Conservation (phyloP, 2,888 invertebrate species). For the Stenichneumon culpator region DNA sequence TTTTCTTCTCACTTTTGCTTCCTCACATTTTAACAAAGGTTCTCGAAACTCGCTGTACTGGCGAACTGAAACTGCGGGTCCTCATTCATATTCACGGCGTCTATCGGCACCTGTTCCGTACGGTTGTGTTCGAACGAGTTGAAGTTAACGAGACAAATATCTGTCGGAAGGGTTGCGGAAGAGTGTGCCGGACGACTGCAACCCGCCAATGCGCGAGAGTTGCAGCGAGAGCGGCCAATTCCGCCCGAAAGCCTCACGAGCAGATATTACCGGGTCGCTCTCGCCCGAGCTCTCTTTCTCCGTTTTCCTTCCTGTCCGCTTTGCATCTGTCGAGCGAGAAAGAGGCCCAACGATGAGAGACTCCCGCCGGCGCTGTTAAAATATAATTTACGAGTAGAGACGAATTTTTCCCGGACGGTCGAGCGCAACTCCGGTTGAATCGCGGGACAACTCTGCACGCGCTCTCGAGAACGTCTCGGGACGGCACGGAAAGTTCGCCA, state of each 20-base stretch:
- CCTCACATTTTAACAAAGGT: neutral
- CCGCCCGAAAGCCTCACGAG: neutral
- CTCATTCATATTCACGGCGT: neutral
- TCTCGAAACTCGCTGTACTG: neutral
- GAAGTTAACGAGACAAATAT: neutral
- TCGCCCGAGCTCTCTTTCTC: neutral
- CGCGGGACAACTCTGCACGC: conserved; percentile 22
- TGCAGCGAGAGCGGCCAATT: neutral
- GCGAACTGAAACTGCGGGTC: neutral
- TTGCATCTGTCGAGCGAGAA: conserved; percentile 3
- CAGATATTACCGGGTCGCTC: conserved; percentile 19
- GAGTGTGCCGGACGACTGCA: neutral
- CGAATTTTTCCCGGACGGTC: conserved; percentile 72
- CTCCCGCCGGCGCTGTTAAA: conserved; percentile 68
- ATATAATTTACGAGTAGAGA: conserved; percentile 76
- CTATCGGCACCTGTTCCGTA: neutral
- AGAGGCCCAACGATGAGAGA: conserved; percentile 23
- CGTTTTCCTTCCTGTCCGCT: neutral
- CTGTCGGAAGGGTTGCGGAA: neutral
- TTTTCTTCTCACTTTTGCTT: neutral
- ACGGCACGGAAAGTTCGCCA: neutral
- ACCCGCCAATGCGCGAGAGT: neutral
- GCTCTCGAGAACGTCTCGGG: conserved; percentile 56
- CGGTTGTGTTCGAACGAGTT: neutral
- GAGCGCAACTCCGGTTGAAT: conserved; percentile 52